Evolutionary conservation across 2,888 invertebrate genomes (phyloP), one percentile per base, ranked within the genome.

Genomic region (Electrophaes corylata): DNA sequence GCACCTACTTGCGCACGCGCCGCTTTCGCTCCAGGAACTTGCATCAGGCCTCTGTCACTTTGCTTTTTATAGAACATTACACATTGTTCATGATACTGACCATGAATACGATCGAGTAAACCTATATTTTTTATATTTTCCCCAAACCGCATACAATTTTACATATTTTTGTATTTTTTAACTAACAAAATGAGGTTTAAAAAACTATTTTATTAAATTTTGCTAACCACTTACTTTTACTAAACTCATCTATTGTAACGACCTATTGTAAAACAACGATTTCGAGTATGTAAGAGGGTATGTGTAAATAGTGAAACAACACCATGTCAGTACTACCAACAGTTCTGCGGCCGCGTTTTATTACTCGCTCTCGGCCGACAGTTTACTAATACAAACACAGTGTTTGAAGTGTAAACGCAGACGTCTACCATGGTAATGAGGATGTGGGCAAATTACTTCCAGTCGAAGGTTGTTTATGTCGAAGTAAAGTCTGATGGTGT

Each of bases 11-110:
- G 70, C 71, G 73, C 72, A 64, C 72, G 75, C 73, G 75, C 76
- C 63, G 73, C 75, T 75, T 73, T 72, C 71, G 72, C 70, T 65
- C 57, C 67, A 75, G 74, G 74, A 75, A 76, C 68, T 64, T 62
- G 62, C 54, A 37, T 23, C 12, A 37, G 47, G 47, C 52, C 50
- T 53, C 23, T 26, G 39, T 49, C 43, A 58, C 58, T 49, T 11
- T 41, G 16, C 10, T 37, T 10, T 10, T 1, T 29, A 10, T 29
- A 29, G 12, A 2, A 1, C 40, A n/a, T n/a, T n/a, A n/a, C n/a
- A n/a, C n/a, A n/a, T n/a, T n/a, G n/a, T n/a, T n/a, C n/a, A n/a
- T n/a, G n/a, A n/a, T n/a, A n/a, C n/a, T n/a, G n/a, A n/a, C n/a
- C n/a, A n/a, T n/a, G n/a, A n/a, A n/a, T n/a, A n/a, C n/a, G n/a